Evolutionary conservation across 2,797 vertebrate genomes (phyloP), one percentile per base, ranked within the genome.

Genomic region (Setipinna tenuifilis): DNA sequence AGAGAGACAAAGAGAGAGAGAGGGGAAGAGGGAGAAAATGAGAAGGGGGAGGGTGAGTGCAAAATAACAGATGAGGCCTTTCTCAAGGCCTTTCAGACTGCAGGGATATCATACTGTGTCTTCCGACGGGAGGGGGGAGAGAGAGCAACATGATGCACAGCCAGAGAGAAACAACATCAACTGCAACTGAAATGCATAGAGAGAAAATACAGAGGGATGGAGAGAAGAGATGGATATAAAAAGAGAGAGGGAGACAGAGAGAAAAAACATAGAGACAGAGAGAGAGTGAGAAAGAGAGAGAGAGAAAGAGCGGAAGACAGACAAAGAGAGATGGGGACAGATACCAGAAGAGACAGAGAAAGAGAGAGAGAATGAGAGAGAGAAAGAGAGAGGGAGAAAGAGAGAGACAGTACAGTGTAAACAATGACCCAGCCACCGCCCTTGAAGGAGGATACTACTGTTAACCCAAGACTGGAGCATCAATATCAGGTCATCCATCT

Each of bases 291-390:
- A 62, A 21, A 62, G 2, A 23, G 19, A 62, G 59, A 35, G 28
- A 71, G 28, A 71, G 28, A 71, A 10, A 75, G 11, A 65, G 23
- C 31, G 25, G 31, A 6, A 82, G n/a, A 82, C 35, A 84, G 2
- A 86, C 78, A 10, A 9, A 54, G 50, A 54, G 50, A 10, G 7
- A 54, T 3, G 7, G 2, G 9, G 50, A 54, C 9, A 54, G 46
- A n/a, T n/a, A n/a, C 71, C 2, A 85, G 58, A 82, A 78, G 86
- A 84, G 75, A 57, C 23, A 88, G 83, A 90, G 84, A 84, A 0
- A 28, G 28, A 59, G 50, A 62, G 61, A 62, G 21, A 25, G 5
- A 62, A n/a, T 41, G 31, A 44, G 16, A 78, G 31, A 31, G 25
- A 68, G 25, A 71, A 25, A 31, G n/a, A 25, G 61, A 25, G n/a